Base-by-base conservation (phyloP, 1,140 invertebrate species). In the Stratiolaelaps scimitus region DNA sequence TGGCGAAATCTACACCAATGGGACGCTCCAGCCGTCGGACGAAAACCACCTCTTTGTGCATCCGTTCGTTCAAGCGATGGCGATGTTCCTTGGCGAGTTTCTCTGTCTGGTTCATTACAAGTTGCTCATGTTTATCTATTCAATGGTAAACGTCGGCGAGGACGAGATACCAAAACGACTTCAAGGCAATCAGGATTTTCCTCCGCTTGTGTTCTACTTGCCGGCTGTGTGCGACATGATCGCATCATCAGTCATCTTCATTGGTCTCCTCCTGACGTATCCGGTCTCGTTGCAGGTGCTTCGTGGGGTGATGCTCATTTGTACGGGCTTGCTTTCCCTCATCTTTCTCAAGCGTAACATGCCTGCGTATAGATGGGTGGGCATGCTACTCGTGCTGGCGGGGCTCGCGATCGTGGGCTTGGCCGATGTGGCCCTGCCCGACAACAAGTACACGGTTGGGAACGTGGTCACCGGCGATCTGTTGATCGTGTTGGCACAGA, bases 51-150 rank as follows among this genome's bases (percentile, higher is more conserved):
- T 1, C 1, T 60, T 60, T 34, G 26, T 17, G 15, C 53, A 60
- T 20, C 53, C 53, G 13, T 60, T 60, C 53, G 6, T 60, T 1
- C 15, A 20, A 17, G 23, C 89, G 2, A 78, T 80, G 43, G 81
- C 83, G 2, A 93, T 94, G 91, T 94, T 94, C 73, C 69, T 92
- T 1, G 91, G 90, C 44, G 89, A 95, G 77, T 82, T 89, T 71
- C 72, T 86, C 6, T 93, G 90, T 74, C 79, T 92, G 13, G 1
- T 87, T 17, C 77, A 80, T 44, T 89, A 84, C 72, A 87, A 86
- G 76, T 67, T 83, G 2, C 64, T 81, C 0, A 83, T 76, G 66
- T 71, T 72, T 68, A 78, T 81, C 64, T 67, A 69, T 19, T 80
- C 81, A 68, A 79, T 72, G 67, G 74, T 78, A 66, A 78, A 78